Evolutionary conservation across 2,888 invertebrate genomes (phyloP).

Genomic region (Ormia ochracea): DNA sequence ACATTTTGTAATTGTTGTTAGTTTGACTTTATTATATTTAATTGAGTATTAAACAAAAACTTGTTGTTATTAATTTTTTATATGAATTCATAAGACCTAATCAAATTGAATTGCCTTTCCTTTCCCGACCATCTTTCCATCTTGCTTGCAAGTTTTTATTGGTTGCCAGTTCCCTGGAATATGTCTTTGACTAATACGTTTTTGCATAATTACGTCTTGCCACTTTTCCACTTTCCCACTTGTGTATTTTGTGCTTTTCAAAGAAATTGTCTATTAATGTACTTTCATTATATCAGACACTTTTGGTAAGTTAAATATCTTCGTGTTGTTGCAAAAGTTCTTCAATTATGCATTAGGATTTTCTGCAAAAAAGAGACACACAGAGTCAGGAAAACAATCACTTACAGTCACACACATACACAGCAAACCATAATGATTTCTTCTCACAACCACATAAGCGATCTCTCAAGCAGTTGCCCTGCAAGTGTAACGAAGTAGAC

Average conservation of each 20-base stretch:
- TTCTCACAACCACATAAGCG: not conserved
- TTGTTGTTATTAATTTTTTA: too few species aligned
- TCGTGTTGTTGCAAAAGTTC: constrained; percentile 19
- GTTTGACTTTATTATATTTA: too few species aligned
- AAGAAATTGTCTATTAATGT: constrained; percentile 19
- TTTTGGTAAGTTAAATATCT: constrained; percentile 2
- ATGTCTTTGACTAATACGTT: not conserved
- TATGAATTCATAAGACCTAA: too few species aligned
- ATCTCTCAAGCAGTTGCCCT: not conserved
- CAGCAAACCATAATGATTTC: not conserved
- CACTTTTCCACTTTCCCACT: not conserved
- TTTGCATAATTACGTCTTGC: not conserved
- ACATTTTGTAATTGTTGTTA: too few species aligned
- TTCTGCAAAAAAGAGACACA: not conserved
- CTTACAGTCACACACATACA: not conserved
- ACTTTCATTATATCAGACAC: constrained; percentile 25
- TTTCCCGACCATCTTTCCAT: too few species aligned
- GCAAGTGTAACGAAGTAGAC: not conserved
- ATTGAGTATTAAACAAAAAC: too few species aligned
- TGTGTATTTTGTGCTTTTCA: not conserved
- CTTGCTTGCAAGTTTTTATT: too few species aligned
- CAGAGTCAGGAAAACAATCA: not conserved
- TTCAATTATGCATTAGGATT: constrained; percentile 25
- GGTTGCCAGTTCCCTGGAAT: not conserved
- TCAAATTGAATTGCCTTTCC: too few species aligned